Conservation (phyloP, 2,797 vertebrate species). For the Champsocephalus gunnari region DNA sequence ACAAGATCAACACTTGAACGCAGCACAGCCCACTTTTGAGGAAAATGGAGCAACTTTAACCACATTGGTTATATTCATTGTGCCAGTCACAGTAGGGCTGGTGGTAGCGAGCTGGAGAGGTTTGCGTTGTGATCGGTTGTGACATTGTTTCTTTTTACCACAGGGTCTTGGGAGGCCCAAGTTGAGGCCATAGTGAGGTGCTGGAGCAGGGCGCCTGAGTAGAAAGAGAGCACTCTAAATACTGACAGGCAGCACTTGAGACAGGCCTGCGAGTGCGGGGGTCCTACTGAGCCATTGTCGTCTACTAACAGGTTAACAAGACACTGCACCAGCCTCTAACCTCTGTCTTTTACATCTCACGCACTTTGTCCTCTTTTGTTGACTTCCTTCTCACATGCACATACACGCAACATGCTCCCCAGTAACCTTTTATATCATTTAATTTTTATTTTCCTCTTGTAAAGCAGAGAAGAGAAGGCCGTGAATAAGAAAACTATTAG, state of each 20-base stretch:
- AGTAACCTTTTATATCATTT: conserved; percentile 44
- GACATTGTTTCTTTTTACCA: conserved; percentile 65
- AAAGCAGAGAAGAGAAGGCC: conserved; percentile 26
- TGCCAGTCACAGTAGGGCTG: conserved; percentile 42
- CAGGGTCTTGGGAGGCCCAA: conserved; percentile 63
- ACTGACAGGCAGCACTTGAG: conserved; percentile 78
- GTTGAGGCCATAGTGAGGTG: conserved; percentile 67
- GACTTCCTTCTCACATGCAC: conserved; percentile 18
- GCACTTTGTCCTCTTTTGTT: conserved; percentile 45
- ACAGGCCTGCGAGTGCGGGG: conserved; percentile 68
- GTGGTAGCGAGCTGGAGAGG: conserved; percentile 42
- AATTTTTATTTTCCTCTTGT: conserved; percentile 12
- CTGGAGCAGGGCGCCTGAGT: conserved; percentile 65
- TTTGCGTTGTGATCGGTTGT: conserved; percentile 54
- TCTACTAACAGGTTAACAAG: conserved; percentile 78
- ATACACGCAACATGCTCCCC: conserved; percentile 8
- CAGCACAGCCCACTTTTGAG: conserved; percentile 45
- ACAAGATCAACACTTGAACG: conserved; percentile 48
- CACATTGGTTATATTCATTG: conserved; percentile 46
- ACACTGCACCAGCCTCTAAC: conserved; percentile 57
- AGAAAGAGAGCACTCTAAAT: conserved; percentile 75
- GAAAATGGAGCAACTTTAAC: conserved; percentile 61
- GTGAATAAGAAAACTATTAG: conserved; percentile 60
- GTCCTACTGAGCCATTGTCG: conserved; percentile 77
- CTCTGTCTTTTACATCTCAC: conserved; percentile 46